Evolutionary conservation across 2,113 vertebrate genomes (phyloP).

Genomic region (Cichladusa arquata): DNA sequence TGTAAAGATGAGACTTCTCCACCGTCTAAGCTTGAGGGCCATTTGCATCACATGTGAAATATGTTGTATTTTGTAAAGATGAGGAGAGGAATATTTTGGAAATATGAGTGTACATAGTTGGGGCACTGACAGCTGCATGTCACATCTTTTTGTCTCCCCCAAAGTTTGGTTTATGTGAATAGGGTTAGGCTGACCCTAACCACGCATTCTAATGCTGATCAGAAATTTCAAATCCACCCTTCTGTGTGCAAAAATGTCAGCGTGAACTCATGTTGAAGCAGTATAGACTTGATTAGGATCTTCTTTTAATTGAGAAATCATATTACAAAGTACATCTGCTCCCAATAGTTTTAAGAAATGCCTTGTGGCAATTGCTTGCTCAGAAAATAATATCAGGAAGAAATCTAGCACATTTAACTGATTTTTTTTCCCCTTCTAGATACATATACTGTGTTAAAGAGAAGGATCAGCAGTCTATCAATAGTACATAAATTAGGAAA

Average conservation of each 20-base stretch:
- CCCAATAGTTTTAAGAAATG: neutral
- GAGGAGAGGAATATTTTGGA: neutral
- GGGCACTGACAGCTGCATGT: neutral
- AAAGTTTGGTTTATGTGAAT: neutral
- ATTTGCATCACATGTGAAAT: neutral
- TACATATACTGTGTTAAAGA: neutral
- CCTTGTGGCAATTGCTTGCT: neutral
- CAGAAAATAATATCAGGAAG: neutral
- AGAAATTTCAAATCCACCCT: neutral
- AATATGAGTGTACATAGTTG: neutral
- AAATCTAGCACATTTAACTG: neutral
- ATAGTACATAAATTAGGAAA: neutral
- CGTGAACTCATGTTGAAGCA: neutral
- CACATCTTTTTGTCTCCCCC: neutral
- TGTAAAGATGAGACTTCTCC: neutral
- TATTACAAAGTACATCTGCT: neutral
- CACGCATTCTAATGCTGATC: neutral
- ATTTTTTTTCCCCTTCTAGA: neutral
- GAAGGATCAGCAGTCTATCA: constrained; percentile 5
- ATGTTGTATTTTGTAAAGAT: neutral
- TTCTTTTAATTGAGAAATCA: neutral
- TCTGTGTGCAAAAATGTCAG: neutral
- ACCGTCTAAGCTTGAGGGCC: neutral
- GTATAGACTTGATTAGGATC: neutral
- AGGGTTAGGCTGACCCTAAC: neutral